Conservation (phyloP, 23 tunicate species). For the Oikopleura dioica region DNA sequence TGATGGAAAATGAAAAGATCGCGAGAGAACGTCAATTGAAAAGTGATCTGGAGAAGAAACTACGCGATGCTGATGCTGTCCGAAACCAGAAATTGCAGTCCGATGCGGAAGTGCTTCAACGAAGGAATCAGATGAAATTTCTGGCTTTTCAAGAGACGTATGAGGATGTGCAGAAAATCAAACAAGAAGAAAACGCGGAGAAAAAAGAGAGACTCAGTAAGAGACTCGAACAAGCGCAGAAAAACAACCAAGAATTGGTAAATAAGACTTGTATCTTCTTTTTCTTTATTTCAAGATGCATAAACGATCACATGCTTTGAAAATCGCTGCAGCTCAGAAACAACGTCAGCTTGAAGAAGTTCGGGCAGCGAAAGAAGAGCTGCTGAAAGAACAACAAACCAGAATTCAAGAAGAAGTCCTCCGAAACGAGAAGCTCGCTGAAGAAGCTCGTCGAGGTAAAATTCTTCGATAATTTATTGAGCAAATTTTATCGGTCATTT, state of each 20-base stretch:
- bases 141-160: neutral
- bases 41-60: too few relatives aligned
- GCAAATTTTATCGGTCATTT: too few relatives aligned
- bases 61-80: neutral
- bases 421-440: neutral
- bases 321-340: neutral
- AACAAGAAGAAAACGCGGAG: neutral
- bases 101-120: neutral
- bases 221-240: neutral
- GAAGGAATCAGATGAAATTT: neutral
- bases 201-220: neutral
- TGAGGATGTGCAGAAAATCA: neutral
- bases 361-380: neutral
- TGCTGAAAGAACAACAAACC: neutral
- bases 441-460: slow-evolving; percentile 5
- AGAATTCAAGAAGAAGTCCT: neutral
- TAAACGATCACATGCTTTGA: neutral
- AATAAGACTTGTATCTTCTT: neutral
- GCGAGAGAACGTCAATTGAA: neutral
- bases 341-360: neutral
- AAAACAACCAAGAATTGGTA: neutral
- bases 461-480: too few relatives aligned
- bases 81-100: neutral
- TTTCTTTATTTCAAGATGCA: neutral
- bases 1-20: neutral